Conservation (phyloP, 2,888 invertebrate species). For the Pandemis heparana region DNA sequence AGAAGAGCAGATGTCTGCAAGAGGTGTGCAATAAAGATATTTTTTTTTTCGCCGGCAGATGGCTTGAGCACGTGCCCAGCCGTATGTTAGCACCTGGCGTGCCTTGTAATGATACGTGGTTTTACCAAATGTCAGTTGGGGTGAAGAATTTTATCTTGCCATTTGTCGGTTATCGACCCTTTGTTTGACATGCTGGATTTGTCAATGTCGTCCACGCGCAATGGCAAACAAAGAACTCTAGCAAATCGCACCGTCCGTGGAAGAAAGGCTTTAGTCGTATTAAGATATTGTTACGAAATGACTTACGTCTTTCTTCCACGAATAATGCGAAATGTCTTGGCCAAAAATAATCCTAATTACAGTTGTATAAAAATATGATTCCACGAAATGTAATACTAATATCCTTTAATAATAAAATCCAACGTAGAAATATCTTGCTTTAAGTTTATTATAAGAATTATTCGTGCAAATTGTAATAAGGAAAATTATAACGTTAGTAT, state of each 20-base stretch:
- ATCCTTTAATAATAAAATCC: neutral
- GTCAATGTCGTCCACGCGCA: neutral
- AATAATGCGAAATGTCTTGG: too few relatives aligned
- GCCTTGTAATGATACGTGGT: slow-evolving; percentile 64
- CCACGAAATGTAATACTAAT: neutral
- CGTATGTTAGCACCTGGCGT: slow-evolving; percentile 74
- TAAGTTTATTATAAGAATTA: neutral
- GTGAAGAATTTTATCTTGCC: slow-evolving; percentile 43
- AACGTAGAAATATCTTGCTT: neutral
- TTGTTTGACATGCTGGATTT: neutral
- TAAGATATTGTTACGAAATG: too few relatives aligned
- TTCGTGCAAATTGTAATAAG: slow-evolving; percentile 9
- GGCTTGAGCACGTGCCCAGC: slow-evolving; percentile 75
- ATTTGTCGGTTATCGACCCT: slow-evolving; percentile 36
- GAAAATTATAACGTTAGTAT: neutral
- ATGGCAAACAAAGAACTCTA: neutral
- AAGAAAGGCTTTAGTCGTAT: neutral
- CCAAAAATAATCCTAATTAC: too few relatives aligned
- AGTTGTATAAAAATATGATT: too few relatives aligned
- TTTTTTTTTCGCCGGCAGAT: slow-evolving; percentile 74
- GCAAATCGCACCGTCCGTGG: neutral
- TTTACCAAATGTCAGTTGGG: slow-evolving; percentile 56
- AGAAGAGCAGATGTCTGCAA: slow-evolving; percentile 70
- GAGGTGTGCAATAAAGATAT: slow-evolving; percentile 69
- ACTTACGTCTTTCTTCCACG: too few relatives aligned